Conservation (phyloP, 2,797 vertebrate genomes). For the Buphagus erythrorhynchus region DNA sequence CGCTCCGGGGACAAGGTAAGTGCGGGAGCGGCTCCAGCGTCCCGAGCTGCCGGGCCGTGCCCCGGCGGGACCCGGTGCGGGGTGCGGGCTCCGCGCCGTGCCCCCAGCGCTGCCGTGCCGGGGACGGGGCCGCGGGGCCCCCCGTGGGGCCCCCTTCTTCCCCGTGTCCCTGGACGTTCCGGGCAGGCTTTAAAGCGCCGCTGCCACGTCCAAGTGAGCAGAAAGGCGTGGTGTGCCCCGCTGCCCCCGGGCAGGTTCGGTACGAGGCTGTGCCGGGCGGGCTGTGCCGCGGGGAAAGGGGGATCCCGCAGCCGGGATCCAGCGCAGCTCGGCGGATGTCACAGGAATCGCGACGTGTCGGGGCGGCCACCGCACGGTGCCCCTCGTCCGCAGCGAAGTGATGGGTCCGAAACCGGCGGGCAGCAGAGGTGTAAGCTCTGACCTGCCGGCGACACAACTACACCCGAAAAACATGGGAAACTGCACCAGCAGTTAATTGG, state of each 20-base stretch:
- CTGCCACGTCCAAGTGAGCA: constrained; percentile 6
- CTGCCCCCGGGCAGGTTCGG: neutral
- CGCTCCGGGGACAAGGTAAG: neutral
- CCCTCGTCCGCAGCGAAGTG: neutral
- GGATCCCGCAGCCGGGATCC: neutral
- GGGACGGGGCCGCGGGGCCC: neutral
- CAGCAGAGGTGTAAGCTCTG: neutral
- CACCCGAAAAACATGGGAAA: fast-evolving
- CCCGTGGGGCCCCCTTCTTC: neutral
- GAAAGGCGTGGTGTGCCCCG: constrained; percentile 25
- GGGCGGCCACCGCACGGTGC: neutral
- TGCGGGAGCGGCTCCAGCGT: neutral
- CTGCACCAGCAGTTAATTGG: fast-evolving
- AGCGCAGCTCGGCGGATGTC: neutral
- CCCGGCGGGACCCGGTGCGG: neutral
- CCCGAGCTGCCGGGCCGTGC: neutral
- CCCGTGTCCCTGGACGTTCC: neutral
- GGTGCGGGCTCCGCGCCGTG: no score
- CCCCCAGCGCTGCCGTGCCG: neutral
- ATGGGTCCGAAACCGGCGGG: neutral
- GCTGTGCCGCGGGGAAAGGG: neutral
- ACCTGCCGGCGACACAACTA: fast-evolving
- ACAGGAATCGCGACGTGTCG: neutral
- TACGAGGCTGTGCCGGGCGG: neutral
- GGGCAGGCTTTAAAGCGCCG: neutral